phyloP scores from a whole-genome alignment of 1,140 invertebrate species.

The Drosophila sturtevanti region DNA sequence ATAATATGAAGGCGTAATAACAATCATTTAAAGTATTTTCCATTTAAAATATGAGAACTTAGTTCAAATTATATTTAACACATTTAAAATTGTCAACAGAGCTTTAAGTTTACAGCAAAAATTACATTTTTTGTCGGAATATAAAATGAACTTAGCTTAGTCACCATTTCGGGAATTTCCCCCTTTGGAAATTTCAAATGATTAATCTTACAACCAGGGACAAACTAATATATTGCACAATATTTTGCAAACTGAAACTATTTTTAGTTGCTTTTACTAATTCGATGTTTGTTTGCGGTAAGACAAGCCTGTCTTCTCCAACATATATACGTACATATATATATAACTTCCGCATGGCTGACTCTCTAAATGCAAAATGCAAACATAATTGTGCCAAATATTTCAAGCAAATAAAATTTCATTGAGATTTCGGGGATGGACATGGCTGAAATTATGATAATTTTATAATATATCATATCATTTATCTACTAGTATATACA shows the following conservation, averaged over 20 bases:
- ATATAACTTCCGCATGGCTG: slow-evolving; percentile 55
- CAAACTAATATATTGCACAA: neutral
- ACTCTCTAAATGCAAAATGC: slow-evolving; percentile 51
- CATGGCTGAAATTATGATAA: slow-evolving; percentile 21
- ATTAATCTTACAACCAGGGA: neutral
- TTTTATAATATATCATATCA: slow-evolving; percentile 16
- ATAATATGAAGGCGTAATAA: too few species aligned
- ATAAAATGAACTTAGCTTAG: neutral
- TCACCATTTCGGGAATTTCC: neutral
- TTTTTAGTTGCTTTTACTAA: slow-evolving; percentile 9
- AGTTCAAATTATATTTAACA: too few species aligned
- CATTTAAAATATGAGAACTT: too few species aligned
- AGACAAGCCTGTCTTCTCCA: neutral
- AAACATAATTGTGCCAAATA: slow-evolving; percentile 66
- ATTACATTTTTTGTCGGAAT: too few species aligned
- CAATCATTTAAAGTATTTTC: too few species aligned
- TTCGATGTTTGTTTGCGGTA: slow-evolving; percentile 4
- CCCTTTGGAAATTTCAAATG: neutral
- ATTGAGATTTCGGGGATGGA: slow-evolving; percentile 39
- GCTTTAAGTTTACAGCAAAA: neutral
- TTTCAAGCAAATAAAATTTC: slow-evolving; percentile 53
- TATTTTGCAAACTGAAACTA: slow-evolving; percentile 5
- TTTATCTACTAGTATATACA: slow-evolving; percentile 22
- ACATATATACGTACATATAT: neutral
- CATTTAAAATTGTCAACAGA: neutral